Base-by-base conservation (phyloP, 1,140 invertebrate species). In the Cotesia vestalis region DNA sequence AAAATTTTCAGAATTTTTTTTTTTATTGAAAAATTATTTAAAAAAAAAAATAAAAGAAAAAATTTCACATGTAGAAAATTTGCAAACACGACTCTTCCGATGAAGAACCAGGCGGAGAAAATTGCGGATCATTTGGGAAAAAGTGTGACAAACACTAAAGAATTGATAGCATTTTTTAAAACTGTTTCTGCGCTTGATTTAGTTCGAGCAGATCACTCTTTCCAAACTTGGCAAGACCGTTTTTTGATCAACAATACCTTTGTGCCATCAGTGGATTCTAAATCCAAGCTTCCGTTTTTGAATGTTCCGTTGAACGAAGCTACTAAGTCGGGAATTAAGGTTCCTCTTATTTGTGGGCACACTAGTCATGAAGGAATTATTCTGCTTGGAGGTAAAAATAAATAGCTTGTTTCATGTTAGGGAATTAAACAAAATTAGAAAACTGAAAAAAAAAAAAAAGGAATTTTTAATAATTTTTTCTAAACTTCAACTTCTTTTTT, bases 321-420 rank as follows among this genome's bases (percentile, higher is more conserved):
- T 14, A 77, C 77, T 20, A 83, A 88, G 62, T 81, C 83, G 53
- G 87, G 87, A 52, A 77, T 88, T 46, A 86, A 88, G 69, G 84
- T 92, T 11, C 91, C 92, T 0, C 82, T 89, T 14, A 86, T 93
- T 5, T 76, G 89, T 14, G 92, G 92, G 0, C 88, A 89, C 53
- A 90, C 88, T 77, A 82, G 77, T 14, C 79, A 84, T 11, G 92
- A 93, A 85, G 89, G 89, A 12, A 76, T 89, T 9, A 71, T 88
- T 0, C 76, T 88, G 8, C 72, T 88, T 5, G 73, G 72, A 40
- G 75, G 84, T 86, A 78, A 73, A 72, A 62, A 55, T 0, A n/a
- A 9, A 20, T 14, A n/a, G 27, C 27, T 27, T 27, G 27, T 1
- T 27, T 27, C 2, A 2, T 27, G 27, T 27, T 27, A 27, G 27